Percentiles rank a stretch among this genome's conserved stretches.
phyloP scores from a whole-genome alignment of 2,113 vertebrate species.

The Ceyx margarethae region DNA sequence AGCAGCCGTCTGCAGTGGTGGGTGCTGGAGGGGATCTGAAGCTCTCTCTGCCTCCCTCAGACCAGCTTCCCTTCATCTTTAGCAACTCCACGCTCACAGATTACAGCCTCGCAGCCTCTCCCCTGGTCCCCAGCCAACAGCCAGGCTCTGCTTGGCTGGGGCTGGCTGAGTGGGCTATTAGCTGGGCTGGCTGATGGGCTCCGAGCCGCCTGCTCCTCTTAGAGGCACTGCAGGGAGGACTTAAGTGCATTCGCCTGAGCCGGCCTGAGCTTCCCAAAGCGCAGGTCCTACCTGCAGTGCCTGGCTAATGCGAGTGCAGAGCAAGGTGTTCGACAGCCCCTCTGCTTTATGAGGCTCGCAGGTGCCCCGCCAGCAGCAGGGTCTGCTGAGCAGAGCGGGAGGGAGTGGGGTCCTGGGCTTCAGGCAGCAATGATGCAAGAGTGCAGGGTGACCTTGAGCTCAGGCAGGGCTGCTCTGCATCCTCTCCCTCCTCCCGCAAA shows the following conservation, averaged over 20 bases:
- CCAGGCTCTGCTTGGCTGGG: rapidly evolving
- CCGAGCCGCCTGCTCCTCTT: not conserved
- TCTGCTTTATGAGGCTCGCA: not conserved
- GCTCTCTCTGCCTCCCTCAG: not conserved
- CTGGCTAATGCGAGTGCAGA: rapidly evolving
- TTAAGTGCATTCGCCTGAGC: not conserved
- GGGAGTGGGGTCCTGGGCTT: not conserved
- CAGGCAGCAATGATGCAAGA: rapidly evolving
- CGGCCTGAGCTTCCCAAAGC: not conserved
- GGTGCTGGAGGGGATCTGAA: not conserved
- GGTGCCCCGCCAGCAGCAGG: not conserved
- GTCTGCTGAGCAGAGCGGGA: not conserved
- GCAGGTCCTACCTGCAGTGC: not conserved
- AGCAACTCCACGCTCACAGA: not conserved
- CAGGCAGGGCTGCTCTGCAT: not conserved
- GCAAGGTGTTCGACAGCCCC: not conserved
- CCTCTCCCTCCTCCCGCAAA: not conserved
- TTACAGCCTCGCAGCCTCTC: not conserved
- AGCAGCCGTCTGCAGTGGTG: not conserved
- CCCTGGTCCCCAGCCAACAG: not conserved
- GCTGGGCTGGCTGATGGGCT: not conserved
- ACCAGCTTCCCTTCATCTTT: not conserved
- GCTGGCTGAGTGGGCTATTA: not conserved
- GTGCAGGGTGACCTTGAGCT: not conserved
- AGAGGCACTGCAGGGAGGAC: not conserved